phyloP scores from a whole-genome alignment of 2,113 vertebrate species.

The Delphinapterus leucas region DNA sequence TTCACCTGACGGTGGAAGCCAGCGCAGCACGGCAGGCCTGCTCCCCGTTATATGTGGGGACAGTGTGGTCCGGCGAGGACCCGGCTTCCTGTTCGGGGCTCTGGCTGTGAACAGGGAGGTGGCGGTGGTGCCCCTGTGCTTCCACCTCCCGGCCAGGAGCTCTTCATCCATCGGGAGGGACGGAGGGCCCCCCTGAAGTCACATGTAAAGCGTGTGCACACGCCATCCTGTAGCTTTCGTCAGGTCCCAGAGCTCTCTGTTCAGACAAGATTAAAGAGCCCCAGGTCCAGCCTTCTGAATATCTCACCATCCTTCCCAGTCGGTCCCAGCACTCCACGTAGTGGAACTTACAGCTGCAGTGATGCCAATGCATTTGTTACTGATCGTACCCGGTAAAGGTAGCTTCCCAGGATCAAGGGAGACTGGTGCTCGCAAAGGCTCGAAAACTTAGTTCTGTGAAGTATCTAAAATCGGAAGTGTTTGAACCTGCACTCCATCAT shows the following conservation, averaged over 20 bases:
- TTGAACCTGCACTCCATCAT: neutral
- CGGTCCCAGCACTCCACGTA: neutral
- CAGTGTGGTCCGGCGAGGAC: no score
- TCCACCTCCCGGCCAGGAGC: neutral
- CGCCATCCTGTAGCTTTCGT: neutral
- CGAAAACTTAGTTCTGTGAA: neutral
- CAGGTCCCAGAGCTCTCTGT: neutral
- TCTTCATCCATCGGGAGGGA: neutral
- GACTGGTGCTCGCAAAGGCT: neutral
- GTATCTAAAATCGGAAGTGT: neutral
- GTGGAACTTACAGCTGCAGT: neutral
- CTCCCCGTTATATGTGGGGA: no score
- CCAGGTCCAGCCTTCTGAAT: neutral
- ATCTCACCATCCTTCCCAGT: neutral
- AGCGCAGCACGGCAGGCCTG: no score
- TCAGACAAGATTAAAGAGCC: neutral
- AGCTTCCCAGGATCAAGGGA: neutral
- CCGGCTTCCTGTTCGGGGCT: fast-evolving
- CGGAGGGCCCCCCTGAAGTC: neutral
- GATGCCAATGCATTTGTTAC: neutral
- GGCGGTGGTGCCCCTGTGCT: neutral
- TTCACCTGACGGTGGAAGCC: no score
- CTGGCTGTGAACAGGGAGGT: neutral
- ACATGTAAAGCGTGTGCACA: fast-evolving
- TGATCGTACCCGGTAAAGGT: no score